Evolutionary conservation across 2,113 vertebrate genomes (phyloP), one percentile per base, ranked within the genome.

Genomic region (Prionailurus bengalensis): DNA sequence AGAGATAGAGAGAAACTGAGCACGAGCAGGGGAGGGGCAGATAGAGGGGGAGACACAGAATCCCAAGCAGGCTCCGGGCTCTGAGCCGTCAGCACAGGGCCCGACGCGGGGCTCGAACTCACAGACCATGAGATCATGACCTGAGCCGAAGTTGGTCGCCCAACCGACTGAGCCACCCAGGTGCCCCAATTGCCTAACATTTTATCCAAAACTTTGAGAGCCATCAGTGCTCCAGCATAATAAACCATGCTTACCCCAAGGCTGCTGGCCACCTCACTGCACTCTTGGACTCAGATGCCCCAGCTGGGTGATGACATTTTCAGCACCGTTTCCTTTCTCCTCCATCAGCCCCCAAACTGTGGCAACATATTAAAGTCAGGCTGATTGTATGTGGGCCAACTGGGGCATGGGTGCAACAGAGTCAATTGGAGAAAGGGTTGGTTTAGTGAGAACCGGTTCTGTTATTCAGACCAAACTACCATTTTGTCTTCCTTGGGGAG

Each of bases 331-430:
- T 7, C 16, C 42, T 92, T 12, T 76, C 42, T 78, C 15, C 5
- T 83, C 97, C 89, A 94, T 89, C 21, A n/a, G 6, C 66, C 4
- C 8, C 55, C 80, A 83, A 55, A 63, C 88, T 27, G 51, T 86
- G 45, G 65, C 1, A 68, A 79, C 0, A 0, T 19, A n/a, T 89
- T 63, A 31, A 39, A 93, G 55, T 86, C 16, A 89, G 31, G 27
- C 14, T 81, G 76, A 33, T 91, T 33, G 15, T 4, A n/a, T 89
- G 36, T 79, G 19, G 19, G 63, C 95, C 31, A 82, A 53, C 7
- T 58, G 14, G n/a, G 15, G 0, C 6, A 17, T 3, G 83, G 78
- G 76, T 6, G 4, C 8, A 53, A 1, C 21, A 87, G 0, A 53
- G 25, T 81, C 71, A 33, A 51, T 94, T 17, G 3, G 29, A 15